phyloP scores from a whole-genome alignment of 2,888 invertebrate genomes.

The Aromia moschata region DNA sequence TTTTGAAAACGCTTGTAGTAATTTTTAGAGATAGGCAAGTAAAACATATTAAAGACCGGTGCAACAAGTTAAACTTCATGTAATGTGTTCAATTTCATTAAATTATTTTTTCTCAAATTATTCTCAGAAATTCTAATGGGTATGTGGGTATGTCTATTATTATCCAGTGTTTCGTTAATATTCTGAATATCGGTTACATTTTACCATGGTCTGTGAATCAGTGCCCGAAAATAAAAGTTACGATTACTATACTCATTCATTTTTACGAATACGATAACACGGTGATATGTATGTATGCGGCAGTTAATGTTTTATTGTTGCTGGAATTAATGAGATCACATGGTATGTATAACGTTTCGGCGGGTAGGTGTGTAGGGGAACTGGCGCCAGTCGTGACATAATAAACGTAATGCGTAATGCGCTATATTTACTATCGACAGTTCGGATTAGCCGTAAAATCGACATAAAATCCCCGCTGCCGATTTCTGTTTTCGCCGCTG shows the following conservation, averaged over 20 bases:
- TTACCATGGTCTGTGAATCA: background rate
- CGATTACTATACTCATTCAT: background rate
- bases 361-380: conserved; percentile 12
- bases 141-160: too few relatives aligned
- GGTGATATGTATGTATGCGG: background rate
- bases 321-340: background rate
- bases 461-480: conserved; percentile 2
- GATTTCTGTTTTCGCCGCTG: background rate
- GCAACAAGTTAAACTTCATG: too few relatives aligned
- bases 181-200: background rate
- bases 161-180: background rate
- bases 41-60: too few relatives aligned
- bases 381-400: conserved; percentile 19
- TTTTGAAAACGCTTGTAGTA: too few relatives aligned
- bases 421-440: conserved; percentile 8
- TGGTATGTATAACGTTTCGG: background rate
- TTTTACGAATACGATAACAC: too few relatives aligned
- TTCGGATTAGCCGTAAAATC: conserved; percentile 2
- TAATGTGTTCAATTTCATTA: too few relatives aligned
- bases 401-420: background rate
- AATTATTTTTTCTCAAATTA: too few relatives aligned
- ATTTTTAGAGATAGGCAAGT: too few relatives aligned
- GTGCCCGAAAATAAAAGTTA: background rate
- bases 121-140: too few relatives aligned
- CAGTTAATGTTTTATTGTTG: conserved; percentile 2